Evolutionary conservation across 2,113 vertebrate species (phyloP), one percentile per base, ranked within the genome.

Genomic region (Apaloderma vittatum): DNA sequence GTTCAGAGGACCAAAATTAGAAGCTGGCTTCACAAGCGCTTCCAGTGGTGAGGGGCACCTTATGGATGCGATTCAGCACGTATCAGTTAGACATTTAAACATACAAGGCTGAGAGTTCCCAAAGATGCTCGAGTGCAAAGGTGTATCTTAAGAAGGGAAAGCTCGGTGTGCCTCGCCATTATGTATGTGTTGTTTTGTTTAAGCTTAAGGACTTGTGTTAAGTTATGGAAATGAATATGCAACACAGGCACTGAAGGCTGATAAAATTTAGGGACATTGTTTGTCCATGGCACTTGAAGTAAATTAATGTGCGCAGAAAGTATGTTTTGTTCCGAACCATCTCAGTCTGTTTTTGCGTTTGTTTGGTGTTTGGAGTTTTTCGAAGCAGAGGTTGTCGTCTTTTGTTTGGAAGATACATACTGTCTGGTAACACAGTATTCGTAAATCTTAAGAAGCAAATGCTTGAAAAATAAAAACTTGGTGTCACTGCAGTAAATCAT

Each of bases 311-410:
- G 20, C 37, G 17, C 21, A 4, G 51, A 11, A 74, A 81, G 19
- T 11, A 17, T 26, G 3, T 3, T 0, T 12, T 65, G 14, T 70
- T 91, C 17, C 62, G 86, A 40, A 3, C 10, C 0, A 0, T 49
- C 36, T 37, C 58, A 20, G 70, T 45, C 61, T 85, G 6, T 45
- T 51, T 8, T 9, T 17, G 45, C 45, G 36, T 24, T 90, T 55
- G 5, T 48, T 49, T 46, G 59, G 54, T 17, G 46, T 43, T 74
- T 73, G 12, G 15, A 32, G 16, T 20, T 75, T 71, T 67, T 57
- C 36, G 65, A 15, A 95, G 43, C 24, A 67, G 52, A 37, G 73
- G 10, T 40, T n/a, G 1, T 20, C 15, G 5, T 66, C 43, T 68
- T 85, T 24, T 51, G 8, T 75, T 91, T 80, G 58, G 57, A 84